Percentiles rank a stretch among this genome's conserved stretches.
Evolutionary conservation across 2,797 vertebrate genomes (phyloP).

Genomic region (Threskiornis aethiopicus): DNA sequence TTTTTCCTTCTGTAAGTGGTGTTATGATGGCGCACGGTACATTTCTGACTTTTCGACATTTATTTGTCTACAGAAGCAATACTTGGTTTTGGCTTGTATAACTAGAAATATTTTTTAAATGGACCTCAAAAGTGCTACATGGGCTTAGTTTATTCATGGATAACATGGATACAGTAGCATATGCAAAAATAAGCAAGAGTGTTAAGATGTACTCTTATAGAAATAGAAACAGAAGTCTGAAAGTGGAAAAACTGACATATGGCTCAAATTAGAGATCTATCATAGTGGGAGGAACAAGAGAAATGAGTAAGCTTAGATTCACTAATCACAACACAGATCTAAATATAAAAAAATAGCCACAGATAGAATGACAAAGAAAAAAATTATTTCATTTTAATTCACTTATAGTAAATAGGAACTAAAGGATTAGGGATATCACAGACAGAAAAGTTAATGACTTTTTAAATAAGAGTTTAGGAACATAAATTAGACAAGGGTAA

Average conservation of each 20-base stretch:
- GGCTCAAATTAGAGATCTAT: neutral
- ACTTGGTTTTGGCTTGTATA: neutral
- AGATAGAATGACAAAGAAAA: neutral
- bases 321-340: neutral
- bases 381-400: neutral
- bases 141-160: neutral
- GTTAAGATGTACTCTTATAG: neutral
- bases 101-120: neutral
- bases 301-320: neutral
- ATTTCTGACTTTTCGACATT: neutral
- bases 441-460: neutral
- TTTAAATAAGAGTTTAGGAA: neutral
- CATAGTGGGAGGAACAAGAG: neutral
- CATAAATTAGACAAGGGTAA: neutral
- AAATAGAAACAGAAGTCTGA: neutral
- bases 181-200: neutral
- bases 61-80: neutral
- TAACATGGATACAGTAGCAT: neutral
- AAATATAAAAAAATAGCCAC: neutral
- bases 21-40: neutral
- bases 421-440: neutral
- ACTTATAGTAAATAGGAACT: neutral
- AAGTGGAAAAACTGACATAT: neutral
- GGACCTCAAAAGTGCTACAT: neutral
- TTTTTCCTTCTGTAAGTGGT: neutral